These are phyloP conservation scores for Tenualosa thibaudeaui DNA, from an alignment of 2,797 vertebrate genomes.

Conservation along the genomic window DNA sequence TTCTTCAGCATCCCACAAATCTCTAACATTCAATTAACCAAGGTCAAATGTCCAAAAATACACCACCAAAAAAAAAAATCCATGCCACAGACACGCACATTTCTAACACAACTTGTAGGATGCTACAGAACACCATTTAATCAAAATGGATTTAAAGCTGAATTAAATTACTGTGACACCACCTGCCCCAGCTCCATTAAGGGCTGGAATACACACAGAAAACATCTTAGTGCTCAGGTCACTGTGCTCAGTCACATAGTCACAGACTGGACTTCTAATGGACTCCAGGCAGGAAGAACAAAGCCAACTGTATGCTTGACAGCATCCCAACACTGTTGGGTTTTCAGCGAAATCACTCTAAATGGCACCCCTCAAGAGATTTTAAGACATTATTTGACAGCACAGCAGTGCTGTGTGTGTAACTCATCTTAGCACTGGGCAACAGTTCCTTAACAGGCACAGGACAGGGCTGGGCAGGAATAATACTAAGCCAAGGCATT, in stretches of 20 bases:
- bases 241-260: constrained; percentile 21
- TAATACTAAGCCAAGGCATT: background rate
- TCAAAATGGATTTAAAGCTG: constrained; percentile 23
- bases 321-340: background rate
- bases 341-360: background rate
- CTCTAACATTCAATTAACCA: too few species aligned
- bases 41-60: too few species aligned
- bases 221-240: constrained; percentile 31
- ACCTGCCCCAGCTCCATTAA: constrained; percentile 37
- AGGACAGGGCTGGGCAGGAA: background rate
- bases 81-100: background rate
- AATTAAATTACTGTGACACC: constrained; percentile 42
- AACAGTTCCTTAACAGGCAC: background rate
- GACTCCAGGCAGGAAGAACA: background rate
- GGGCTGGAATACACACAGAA: constrained; percentile 36
- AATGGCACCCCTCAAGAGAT: background rate
- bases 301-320: constrained; percentile 18
- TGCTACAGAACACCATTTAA: background rate
- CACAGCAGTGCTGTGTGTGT: background rate
- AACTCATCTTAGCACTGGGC: background rate
- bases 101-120: background rate
- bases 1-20: too few species aligned
- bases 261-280: constrained; percentile 10
- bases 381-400: background rate
- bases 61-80: background rate